Conservation (phyloP, 2,113 vertebrate genomes). For the Epinephelus moara region DNA sequence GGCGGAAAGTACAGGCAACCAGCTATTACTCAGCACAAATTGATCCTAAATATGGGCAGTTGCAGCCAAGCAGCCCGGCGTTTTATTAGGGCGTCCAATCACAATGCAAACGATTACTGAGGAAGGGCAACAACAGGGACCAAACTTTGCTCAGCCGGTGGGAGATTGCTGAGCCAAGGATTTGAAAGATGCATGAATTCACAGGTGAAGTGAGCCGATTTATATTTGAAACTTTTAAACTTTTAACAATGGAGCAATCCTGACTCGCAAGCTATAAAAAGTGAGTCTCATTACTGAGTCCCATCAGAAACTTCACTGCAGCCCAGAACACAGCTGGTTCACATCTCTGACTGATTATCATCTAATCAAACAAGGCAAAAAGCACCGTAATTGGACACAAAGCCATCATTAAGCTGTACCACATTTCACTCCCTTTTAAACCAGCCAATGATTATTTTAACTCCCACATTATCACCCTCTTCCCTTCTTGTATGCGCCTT, state of each 20-base stretch:
- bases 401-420: slow-evolving; percentile 13
- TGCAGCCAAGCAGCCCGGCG: not conserved
- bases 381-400: slow-evolving; percentile 12
- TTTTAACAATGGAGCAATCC: slow-evolving; percentile 19
- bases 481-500: not conserved
- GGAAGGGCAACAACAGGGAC: not conserved
- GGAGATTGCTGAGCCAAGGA: slow-evolving; percentile 5
- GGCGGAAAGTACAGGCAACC: slow-evolving; percentile 14
- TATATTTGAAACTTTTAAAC: not conserved
- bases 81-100: slow-evolving; percentile 31
- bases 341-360: slow-evolving; percentile 23
- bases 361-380: slow-evolving; percentile 9
- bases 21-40: slow-evolving; percentile 37
- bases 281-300: not conserved
- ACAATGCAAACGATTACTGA: slow-evolving; percentile 31
- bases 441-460: slow-evolving; percentile 17
- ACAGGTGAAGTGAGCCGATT: not conserved
- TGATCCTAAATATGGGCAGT: slow-evolving; percentile 27
- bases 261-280: slow-evolving; percentile 14
- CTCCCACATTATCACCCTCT: not conserved
- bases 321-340: not conserved
- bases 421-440: slow-evolving; percentile 26
- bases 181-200: not conserved
- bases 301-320: slow-evolving; percentile 9
- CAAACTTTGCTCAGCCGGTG: not conserved